Conservation (phyloP, 2,888 invertebrate species). For the Coecobrya sp. region DNA sequence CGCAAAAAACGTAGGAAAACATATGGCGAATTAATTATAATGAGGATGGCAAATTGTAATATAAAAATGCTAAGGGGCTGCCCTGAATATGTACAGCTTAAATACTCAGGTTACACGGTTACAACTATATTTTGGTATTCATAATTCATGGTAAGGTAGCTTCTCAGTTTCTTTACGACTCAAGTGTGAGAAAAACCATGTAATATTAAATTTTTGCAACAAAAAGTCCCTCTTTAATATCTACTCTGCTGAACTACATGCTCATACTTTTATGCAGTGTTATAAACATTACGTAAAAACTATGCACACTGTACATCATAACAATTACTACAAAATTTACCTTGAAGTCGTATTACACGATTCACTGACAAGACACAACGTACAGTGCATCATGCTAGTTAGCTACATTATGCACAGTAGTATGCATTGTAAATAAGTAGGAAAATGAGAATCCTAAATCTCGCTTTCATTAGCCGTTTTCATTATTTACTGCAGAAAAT, state of each 20-base stretch:
- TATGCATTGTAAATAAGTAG: too few relatives aligned
- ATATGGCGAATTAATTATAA: background rate
- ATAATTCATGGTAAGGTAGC: conserved; percentile 9
- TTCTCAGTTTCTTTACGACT: conserved; percentile 65
- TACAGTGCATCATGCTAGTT: too few relatives aligned
- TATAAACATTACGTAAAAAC: background rate
- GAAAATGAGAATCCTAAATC: background rate
- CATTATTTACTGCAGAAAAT: background rate
- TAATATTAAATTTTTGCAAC: conserved; percentile 31
- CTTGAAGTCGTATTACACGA: conserved; percentile 11
- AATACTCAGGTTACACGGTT: background rate
- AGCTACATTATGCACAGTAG: too few relatives aligned
- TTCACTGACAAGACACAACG: conserved; percentile 22
- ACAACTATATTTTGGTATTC: background rate
- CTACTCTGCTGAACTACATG: background rate
- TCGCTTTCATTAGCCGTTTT: conserved; percentile 8
- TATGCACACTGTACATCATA: background rate
- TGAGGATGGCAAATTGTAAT: background rate
- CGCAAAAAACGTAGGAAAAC: background rate
- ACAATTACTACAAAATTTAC: conserved; percentile 24
- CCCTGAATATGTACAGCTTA: background rate
- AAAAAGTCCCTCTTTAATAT: background rate
- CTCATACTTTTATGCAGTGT: background rate
- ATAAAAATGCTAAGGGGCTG: background rate
- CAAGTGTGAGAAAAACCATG: conserved; percentile 67